A percentile compares a stretch with the other conserved stretches of the same genome.
Evolutionary conservation across 2,113 vertebrate species (phyloP).

Genomic region (Gavialis gangeticus): DNA sequence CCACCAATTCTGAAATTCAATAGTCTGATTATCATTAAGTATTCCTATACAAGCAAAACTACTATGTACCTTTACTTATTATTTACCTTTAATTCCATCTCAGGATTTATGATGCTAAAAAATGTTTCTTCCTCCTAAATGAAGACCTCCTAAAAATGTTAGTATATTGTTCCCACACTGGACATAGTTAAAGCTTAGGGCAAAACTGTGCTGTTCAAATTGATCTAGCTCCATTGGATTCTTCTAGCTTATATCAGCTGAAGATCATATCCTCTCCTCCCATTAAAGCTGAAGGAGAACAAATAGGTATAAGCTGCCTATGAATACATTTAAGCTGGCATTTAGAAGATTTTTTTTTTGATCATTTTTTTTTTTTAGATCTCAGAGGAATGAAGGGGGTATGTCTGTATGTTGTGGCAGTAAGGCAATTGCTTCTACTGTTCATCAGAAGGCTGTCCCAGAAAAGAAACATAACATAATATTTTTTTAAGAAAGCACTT

Average conservation of each 20-base stretch:
- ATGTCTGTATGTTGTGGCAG: too few species aligned
- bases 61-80: neutral
- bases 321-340: neutral
- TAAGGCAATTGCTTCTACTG: too few species aligned
- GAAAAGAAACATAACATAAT: too few species aligned
- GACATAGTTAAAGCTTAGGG: neutral
- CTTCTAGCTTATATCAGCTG: neutral
- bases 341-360: too few species aligned
- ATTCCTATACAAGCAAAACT: neutral
- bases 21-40: rapidly evolving
- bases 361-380: too few species aligned
- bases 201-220: neutral
- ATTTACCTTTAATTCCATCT: neutral
- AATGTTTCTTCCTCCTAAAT: neutral
- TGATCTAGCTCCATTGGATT: neutral
- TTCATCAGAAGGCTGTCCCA: too few species aligned
- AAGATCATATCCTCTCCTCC: neutral
- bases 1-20: neutral
- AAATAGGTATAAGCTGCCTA: too few species aligned
- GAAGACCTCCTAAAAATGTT: neutral
- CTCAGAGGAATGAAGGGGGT: too few species aligned
- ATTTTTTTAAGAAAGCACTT: too few species aligned
- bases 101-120: neutral
- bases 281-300: too few species aligned
- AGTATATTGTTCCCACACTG: neutral